These are phyloP conservation scores for Lutraria lutraria DNA, from an alignment of 2,888 invertebrate species.

Conservation along the genomic window DNA sequence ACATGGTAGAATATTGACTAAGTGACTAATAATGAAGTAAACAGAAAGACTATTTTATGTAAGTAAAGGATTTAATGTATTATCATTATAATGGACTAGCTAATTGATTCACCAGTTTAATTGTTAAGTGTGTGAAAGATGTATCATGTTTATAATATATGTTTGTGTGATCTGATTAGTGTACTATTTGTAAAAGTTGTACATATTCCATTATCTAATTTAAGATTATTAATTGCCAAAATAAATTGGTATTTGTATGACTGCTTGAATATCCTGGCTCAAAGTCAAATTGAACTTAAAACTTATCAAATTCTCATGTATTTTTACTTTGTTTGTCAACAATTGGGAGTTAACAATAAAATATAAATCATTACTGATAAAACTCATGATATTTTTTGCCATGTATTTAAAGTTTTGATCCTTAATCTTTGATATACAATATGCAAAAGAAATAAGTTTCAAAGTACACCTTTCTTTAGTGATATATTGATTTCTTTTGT, in stretches of 20 bases:
- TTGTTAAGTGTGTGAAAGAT: background rate
- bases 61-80: too few species aligned
- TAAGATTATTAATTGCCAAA: slow-evolving; percentile 57
- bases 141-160: slow-evolving; percentile 15
- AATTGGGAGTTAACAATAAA: too few species aligned
- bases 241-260: background rate
- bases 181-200: slow-evolving; percentile 51
- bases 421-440: too few species aligned
- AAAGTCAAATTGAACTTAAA: background rate
- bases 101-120: background rate
- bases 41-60: too few species aligned
- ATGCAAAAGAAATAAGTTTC: too few species aligned
- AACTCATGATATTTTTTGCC: too few species aligned
- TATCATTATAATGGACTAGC: background rate
- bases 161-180: slow-evolving; percentile 17
- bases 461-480: too few species aligned
- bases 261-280: slow-evolving; percentile 23
- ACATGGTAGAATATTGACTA: too few species aligned
- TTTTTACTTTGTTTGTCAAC: background rate
- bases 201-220: slow-evolving; percentile 64
- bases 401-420: too few species aligned
- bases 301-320: background rate
- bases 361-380: too few species aligned
- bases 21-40: too few species aligned
- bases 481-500: background rate